Conservation (phyloP, 2,888 invertebrate species). For the Campoplex nolae region DNA sequence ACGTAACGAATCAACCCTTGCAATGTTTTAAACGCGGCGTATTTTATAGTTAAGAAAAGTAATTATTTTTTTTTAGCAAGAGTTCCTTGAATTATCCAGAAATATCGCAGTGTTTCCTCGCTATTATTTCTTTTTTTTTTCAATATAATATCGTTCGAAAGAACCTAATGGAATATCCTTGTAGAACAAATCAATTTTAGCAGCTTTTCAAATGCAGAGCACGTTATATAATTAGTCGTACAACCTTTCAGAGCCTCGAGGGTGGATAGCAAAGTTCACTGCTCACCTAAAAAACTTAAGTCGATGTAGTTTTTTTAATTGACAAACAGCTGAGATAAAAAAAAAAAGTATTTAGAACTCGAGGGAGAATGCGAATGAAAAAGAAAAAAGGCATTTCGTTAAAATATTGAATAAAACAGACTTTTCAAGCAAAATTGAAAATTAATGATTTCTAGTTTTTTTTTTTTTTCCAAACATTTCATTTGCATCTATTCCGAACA, state of each 20-base stretch:
- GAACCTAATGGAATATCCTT: too few species aligned
- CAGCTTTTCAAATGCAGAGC: background rate
- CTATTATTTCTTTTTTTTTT: too few species aligned
- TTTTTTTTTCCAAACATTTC: too few species aligned
- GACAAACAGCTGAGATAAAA: background rate
- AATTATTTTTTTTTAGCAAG: background rate
- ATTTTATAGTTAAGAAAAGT: background rate
- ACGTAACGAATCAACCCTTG: background rate
- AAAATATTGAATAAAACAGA: background rate
- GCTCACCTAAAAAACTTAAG: background rate
- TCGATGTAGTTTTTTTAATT: background rate
- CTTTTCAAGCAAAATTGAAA: too few species aligned
- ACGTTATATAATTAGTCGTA: background rate
- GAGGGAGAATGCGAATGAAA: background rate
- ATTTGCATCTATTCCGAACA: too few species aligned
- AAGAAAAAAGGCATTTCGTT: background rate
- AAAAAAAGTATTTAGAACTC: background rate
- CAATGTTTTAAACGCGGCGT: background rate
- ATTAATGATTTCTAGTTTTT: too few species aligned
- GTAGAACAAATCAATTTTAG: background rate
- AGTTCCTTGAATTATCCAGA: background rate
- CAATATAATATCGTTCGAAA: too few species aligned
- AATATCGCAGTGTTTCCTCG: background rate
- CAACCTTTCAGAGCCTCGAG: background rate
- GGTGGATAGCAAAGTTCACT: background rate